Evolutionary conservation across 2,113 vertebrate species (phyloP).

Genomic region (Cygnus atratus): DNA sequence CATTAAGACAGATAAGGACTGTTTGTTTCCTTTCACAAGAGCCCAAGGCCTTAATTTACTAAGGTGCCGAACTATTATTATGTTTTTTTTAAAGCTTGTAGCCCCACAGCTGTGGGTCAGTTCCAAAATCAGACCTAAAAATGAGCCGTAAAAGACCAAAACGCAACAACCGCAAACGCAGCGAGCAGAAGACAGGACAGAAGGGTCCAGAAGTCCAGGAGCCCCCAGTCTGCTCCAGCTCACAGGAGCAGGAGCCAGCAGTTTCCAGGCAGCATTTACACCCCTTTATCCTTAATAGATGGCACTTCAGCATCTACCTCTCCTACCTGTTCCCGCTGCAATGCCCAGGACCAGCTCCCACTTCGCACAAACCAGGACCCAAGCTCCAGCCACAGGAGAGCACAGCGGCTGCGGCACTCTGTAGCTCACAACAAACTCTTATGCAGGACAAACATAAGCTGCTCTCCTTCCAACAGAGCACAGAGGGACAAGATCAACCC

Average conservation of each 20-base stretch:
- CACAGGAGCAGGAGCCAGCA: background rate
- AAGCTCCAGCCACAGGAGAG: fast-evolving
- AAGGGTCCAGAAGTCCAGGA: background rate
- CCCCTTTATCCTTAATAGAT: background rate
- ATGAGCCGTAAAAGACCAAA: background rate
- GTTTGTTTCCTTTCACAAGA: constrained; percentile 42
- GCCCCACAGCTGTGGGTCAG: background rate
- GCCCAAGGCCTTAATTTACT: constrained; percentile 16
- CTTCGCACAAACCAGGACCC: background rate
- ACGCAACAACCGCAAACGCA: background rate
- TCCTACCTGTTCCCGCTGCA: background rate
- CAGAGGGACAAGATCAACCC: background rate
- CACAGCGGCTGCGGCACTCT: fast-evolving
- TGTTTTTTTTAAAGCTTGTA: background rate
- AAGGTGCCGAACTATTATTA: background rate
- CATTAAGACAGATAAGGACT: constrained; percentile 17
- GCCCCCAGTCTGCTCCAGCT: background rate
- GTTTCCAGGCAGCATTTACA: background rate
- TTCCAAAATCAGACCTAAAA: background rate
- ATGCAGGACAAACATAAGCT: fast-evolving
- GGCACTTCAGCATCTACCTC: background rate
- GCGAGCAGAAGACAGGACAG: fast-evolving
- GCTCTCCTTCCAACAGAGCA: background rate
- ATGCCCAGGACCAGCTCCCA: background rate
- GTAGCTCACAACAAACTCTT: background rate